Base-by-base conservation (phyloP, 2,888 invertebrate species). In the Chrysina gloriosa region DNA sequence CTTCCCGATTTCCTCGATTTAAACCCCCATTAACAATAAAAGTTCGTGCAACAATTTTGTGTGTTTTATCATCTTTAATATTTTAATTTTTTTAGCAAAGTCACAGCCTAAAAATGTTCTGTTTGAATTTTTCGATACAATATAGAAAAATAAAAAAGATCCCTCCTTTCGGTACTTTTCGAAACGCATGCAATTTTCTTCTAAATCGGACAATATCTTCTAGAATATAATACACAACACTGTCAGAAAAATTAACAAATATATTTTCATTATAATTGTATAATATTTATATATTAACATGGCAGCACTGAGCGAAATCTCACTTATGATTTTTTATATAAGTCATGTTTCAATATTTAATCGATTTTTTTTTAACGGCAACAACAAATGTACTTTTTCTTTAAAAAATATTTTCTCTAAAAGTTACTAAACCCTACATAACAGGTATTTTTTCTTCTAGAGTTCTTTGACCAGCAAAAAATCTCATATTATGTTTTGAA, bases 271-370 rank as follows among this genome's bases (percentile, higher is more conserved):
- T 27, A 39, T 65, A 63, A 61, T 42, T 63, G 63, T 61, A 67
- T 58, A 65, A 63, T 54, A 54, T 54, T 67, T 54, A 45, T 52
- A 52, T 39, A 63, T 58, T 68, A 68, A 69, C 65, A 75, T 75
- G 73, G 75, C 73, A 75, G 75, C 75, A 71, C 73, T 75, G 74
- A 75, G 73, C 73, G 71, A 68, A 72, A 68, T 72, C 72, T 72
- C 72, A 72, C 72, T 72, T 71, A 27, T 70, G 68, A 23, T 67
- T 65, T 58, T 58, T 63, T 52, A 56, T 25, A 16, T 45, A 29
- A 11, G 25, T 65, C 23, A 45, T 54, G 56, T 42, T 54, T 4
- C 14, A 56, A 19, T 29, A 34, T 56, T 29, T 14, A 9, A 14
- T 7, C 25, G 3, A 7, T 16, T 23, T 16, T 16, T 11, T 2